phyloP scores from a whole-genome alignment of 2,797 vertebrate genomes.

The Falco rusticolus region DNA sequence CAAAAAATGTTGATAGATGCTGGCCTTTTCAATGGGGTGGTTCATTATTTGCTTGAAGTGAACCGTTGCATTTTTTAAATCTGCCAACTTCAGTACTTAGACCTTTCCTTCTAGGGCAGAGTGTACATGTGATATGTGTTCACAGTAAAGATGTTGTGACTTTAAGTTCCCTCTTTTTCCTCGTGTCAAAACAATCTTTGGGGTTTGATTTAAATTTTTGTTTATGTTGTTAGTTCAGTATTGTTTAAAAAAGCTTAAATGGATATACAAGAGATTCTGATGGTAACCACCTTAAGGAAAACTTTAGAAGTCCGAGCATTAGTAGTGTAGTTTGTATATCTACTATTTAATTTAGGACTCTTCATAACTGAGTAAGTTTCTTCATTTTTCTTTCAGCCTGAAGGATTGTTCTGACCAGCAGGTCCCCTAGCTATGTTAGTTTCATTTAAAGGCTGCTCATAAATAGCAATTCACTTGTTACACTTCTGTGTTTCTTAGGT shows the following conservation, averaged over 20 bases:
- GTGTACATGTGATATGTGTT: not conserved
- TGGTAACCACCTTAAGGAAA: not conserved
- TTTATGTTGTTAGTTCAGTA: not conserved
- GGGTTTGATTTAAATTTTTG: not conserved
- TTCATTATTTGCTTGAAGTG: not conserved
- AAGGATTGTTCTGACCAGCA: not conserved
- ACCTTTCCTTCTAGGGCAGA: not conserved
- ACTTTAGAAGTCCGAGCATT: not conserved
- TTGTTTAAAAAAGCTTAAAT: not conserved
- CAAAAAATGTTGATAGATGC: not conserved
- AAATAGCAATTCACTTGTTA: not conserved
- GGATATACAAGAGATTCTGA: not conserved
- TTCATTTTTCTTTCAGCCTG: not conserved
- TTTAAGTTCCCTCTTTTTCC: not conserved
- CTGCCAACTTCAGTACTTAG: not conserved
- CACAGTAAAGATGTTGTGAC: not conserved
- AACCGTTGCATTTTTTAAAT: not conserved
- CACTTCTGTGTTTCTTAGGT: not conserved
- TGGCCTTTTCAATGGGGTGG: not conserved
- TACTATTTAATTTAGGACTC: not conserved
- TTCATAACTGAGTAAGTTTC: not conserved
- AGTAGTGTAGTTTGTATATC: not conserved
- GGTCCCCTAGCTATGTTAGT: not conserved
- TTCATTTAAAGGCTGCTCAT: not conserved
- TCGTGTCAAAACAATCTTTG: not conserved